A percentile compares a stretch with the other conserved stretches of the same genome.
Evolutionary conservation across 2,113 vertebrate genomes (phyloP).

Genomic region (Gymnogyps californianus): DNA sequence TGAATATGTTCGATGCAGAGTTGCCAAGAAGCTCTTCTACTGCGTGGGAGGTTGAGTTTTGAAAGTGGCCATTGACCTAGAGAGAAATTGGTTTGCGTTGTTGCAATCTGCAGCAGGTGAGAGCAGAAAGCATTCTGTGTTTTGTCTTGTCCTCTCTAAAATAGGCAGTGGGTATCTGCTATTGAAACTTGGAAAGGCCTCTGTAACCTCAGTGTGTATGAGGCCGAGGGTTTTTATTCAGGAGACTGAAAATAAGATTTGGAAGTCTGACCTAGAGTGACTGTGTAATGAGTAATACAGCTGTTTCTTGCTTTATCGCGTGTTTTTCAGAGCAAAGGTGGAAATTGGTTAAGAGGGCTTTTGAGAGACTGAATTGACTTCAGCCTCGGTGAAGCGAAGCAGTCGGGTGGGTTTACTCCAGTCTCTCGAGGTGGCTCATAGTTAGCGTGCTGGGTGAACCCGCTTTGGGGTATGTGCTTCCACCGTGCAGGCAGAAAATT

Average conservation of each 20-base stretch:
- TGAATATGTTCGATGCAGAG: rapidly evolving
- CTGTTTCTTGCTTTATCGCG: rapidly evolving
- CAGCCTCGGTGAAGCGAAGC: rapidly evolving
- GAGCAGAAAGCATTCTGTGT: neutral
- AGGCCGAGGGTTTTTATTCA: neutral
- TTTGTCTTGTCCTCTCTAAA: neutral
- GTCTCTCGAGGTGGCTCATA: rapidly evolving
- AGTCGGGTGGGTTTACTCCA: rapidly evolving
- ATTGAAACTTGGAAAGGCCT: rapidly evolving
- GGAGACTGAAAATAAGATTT: neutral
- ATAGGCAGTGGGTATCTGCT: rapidly evolving
- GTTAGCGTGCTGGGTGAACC: rapidly evolving
- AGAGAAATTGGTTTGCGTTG: neutral
- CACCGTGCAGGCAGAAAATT: neutral
- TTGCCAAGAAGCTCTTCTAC: neutral
- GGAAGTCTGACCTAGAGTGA: neutral
- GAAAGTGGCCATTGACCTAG: neutral
- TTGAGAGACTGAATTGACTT: neutral
- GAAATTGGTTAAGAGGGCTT: neutral
- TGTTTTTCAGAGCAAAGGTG: neutral
- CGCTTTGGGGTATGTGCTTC: rapidly evolving
- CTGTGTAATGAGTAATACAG: neutral
- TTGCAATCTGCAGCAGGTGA: neutral
- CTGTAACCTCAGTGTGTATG: rapidly evolving
- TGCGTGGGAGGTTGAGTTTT: neutral